Conservation (phyloP, 2,888 invertebrate species). For the Syritta pipiens region DNA sequence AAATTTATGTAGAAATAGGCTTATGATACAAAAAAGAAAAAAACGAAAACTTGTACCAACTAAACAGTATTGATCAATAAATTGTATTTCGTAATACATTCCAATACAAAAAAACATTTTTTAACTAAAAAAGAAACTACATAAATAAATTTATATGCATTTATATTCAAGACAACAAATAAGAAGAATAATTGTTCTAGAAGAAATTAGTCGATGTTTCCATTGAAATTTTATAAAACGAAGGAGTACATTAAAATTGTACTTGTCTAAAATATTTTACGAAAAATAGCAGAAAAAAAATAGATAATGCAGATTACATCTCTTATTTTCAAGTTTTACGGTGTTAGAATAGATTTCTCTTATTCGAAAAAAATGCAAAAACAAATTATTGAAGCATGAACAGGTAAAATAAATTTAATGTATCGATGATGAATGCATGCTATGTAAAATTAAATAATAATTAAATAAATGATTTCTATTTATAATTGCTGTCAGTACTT, state of each 20-base stretch:
- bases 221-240: too few relatives aligned
- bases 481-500: slow-evolving; percentile 25
- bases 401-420: slow-evolving; percentile 15
- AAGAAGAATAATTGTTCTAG: slow-evolving; percentile 26
- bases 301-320: too few relatives aligned
- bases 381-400: slow-evolving; percentile 29
- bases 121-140: too few relatives aligned
- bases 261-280: slow-evolving; percentile 33
- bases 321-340: slow-evolving; percentile 37
- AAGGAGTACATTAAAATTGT: too few relatives aligned
- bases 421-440: slow-evolving; percentile 61
- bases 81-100: slow-evolving; percentile 48
- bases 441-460: slow-evolving; percentile 57
- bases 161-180: slow-evolving; percentile 48
- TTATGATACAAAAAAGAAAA: slow-evolving; percentile 23
- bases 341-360: slow-evolving; percentile 23
- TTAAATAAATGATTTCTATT: slow-evolving; percentile 64
- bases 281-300: background rate
- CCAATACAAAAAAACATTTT: slow-evolving; percentile 24
- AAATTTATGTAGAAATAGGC: slow-evolving; percentile 32
- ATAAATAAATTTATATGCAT: slow-evolving; percentile 50
- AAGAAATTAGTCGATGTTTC: slow-evolving; percentile 30
- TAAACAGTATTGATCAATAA: slow-evolving; percentile 45
- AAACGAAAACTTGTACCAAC: background rate
- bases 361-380: background rate